Evolutionary conservation across 2,888 invertebrate genomes (phyloP), one percentile per base, ranked within the genome.

Genomic region (Ctenicera cuprea): DNA sequence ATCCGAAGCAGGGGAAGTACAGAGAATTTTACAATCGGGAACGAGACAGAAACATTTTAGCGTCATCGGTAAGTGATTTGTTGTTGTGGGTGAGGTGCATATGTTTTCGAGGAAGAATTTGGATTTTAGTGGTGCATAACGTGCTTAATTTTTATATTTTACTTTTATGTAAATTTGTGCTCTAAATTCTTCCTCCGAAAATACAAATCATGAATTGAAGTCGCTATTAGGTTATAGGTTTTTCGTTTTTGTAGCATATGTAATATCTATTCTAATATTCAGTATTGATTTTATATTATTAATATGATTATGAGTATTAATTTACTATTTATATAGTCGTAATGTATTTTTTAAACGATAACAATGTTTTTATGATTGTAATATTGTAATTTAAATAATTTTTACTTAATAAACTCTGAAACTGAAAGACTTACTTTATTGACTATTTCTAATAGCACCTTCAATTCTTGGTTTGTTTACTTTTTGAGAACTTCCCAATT

Each of bases 1-100:
- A 26, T 93, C 93, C 45, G 93, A 94, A 83, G 92, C 92, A 43
- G 92, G 92, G 3, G 94, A 94, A 86, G 90, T 93, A 72, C 92
- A 92, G 81, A 88, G 91, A 78, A 93, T 92, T 80, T 86, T 91
- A 87, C 76, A 87, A 81, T 79, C 86, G 90, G 87, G 77, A 86
- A 82, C 78, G 85, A 86, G 80, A 81, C 81, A 77, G 73, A 83
- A 82, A 77, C 81, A 81, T 76, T 77, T 80, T 54, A 79, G 79
- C 71, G 75, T 81, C 50, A 82, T 82, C 74, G 84, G 85, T 82
- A 83, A 85, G 83, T 85, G 78, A 83, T 66, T 50, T 12, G 30
- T 38, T 45, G 18, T 50, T 52, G 12, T 45, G 48, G 16, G 22
- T 48, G 43, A 41, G 63, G 43, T 38, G 65, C 43, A 30, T 52